Conservation (phyloP, 2,888 invertebrate species). For the Lydus trimaculatus region DNA sequence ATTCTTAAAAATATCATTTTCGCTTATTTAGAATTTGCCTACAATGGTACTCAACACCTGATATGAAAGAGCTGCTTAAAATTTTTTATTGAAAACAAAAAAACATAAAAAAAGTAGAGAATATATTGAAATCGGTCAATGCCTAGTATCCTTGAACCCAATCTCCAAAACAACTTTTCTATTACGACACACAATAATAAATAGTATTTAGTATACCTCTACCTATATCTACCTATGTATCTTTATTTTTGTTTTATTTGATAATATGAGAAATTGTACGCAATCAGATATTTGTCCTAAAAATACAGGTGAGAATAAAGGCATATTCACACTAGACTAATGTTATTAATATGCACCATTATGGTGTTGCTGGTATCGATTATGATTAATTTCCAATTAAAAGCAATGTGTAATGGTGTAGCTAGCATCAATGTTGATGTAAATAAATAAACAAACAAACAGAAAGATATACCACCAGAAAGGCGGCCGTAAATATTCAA, state of each 20-base stretch:
- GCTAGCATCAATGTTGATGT: neutral
- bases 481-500: neutral
- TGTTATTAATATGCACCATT: neutral
- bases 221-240: neutral
- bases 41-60: too few relatives aligned
- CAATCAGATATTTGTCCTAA: neutral
- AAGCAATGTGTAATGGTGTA: too few relatives aligned
- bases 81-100: too few relatives aligned
- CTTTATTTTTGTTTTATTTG: neutral
- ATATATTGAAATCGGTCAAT: conserved; percentile 5
- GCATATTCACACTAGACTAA: neutral
- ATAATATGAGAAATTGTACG: neutral
- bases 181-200: neutral
- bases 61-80: too few relatives aligned
- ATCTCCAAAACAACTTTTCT: neutral
- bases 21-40: neutral
- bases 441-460: neutral
- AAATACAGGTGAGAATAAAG: neutral
- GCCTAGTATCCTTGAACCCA: conserved; percentile 2
- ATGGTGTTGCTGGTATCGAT: neutral
- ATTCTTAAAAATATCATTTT: too few relatives aligned
- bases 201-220: neutral
- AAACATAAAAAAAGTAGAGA: neutral
- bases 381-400: too few relatives aligned
- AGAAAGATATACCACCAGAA: neutral